Evolutionary conservation across 2,113 vertebrate species (phyloP), one percentile per base, ranked within the genome.

Genomic region (Rynchops niger): DNA sequence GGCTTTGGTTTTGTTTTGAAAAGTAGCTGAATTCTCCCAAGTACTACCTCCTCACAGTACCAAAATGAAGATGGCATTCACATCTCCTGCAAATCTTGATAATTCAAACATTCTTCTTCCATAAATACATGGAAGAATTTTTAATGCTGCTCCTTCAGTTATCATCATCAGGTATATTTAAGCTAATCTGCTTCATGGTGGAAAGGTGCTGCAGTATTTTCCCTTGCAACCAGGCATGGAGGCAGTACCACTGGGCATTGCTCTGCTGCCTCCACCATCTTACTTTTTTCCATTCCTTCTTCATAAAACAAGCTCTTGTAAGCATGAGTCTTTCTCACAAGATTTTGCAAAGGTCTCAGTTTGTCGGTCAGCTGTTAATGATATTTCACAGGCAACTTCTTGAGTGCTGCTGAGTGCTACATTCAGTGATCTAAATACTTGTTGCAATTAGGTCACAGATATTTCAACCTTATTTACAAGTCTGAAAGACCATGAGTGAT

Each of bases 381-480:
- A 47, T 42, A 74, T 47, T 91, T 95, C 74, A 72, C 66, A 94
- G 90, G 34, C 77, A 91, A 47, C 43, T 56, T 76, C 65, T 49
- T 67, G 61, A 82, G 40, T 67, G 61, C 47, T 53, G 42, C 45
- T 47, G 47, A 88, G 80, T 53, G 38, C 50, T 88, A 26, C 9
- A 22, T 59, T 80, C 45, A 78, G 10, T 26, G 42, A 87, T 73
- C 38, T 66, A 78, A 90, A 82, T 86, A 80, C 53, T 77, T 86
- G 63, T 55, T 78, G 79, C 76, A 58, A 47, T 74, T 74, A 88
- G 70, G 62, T 93, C 70, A 89, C 30, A 49, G 73, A 47, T 91
- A 82, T 67, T 94, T 85, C 66, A 84, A 27, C 45, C 50, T 49
- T 67, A 63, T 81, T 83, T 58, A 61, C 40, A 50, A 42, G 27